Evolutionary conservation across 1,140 invertebrate genomes (phyloP).

Genomic region (Chrysomallon squamiferum): DNA sequence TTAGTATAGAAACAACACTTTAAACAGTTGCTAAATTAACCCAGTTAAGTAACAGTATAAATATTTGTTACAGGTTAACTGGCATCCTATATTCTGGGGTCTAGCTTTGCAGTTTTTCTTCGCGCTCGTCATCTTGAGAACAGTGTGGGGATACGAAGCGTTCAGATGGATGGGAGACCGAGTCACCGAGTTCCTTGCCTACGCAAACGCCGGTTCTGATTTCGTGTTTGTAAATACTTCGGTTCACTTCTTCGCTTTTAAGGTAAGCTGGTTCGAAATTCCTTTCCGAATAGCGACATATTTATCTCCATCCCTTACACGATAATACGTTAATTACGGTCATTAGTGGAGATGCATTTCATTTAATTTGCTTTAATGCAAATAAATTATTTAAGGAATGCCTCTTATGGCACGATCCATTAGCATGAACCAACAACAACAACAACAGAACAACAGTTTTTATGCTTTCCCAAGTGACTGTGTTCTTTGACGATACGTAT

Average conservation of each 20-base stretch:
- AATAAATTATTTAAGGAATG: too few relatives aligned
- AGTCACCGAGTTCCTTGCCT: slow-evolving; percentile 78
- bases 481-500: too few relatives aligned
- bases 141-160: slow-evolving; percentile 76
- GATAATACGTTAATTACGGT: background rate
- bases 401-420: too few relatives aligned
- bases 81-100: slow-evolving; percentile 69
- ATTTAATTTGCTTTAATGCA: background rate
- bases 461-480: too few relatives aligned
- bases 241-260: slow-evolving; percentile 54
- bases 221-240: slow-evolving; percentile 83
- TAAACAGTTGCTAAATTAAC: too few relatives aligned
- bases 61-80: slow-evolving; percentile 53
- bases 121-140: slow-evolving; percentile 85
- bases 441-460: too few relatives aligned
- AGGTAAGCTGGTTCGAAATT: slow-evolving; percentile 35
- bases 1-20: too few relatives aligned
- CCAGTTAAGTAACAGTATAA: too few relatives aligned
- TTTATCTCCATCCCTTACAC: too few relatives aligned
- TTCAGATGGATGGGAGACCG: slow-evolving; percentile 81
- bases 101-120: slow-evolving; percentile 85
- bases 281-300: too few relatives aligned
- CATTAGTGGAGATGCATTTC: too few relatives aligned
- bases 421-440: too few relatives aligned
- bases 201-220: slow-evolving; percentile 76